Percentiles rank a stretch among this genome's conserved stretches.
Evolutionary conservation across 2,113 vertebrate genomes (phyloP).

Genomic region (Notarius lentiginosus): DNA sequence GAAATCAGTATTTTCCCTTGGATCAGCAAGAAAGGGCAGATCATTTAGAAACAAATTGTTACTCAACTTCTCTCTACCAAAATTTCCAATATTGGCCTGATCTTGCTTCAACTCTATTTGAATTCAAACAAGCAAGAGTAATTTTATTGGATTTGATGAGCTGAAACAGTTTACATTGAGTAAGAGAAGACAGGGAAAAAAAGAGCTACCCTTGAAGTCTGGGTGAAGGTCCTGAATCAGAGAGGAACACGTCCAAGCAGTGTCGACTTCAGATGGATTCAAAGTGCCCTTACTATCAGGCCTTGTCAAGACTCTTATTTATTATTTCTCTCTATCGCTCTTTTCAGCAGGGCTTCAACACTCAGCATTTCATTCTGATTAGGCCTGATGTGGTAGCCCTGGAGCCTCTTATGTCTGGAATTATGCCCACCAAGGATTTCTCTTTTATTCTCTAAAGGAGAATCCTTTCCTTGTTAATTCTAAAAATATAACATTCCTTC

Average conservation of each 20-base stretch:
- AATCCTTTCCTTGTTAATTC: too few relatives aligned
- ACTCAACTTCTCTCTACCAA: too few relatives aligned
- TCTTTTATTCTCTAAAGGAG: background rate
- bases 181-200: background rate
- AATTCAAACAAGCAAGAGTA: background rate
- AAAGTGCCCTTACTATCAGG: conserved; percentile 10
- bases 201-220: background rate
- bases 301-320: background rate
- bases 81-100: background rate
- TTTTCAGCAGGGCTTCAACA: background rate
- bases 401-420: background rate
- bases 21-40: background rate
- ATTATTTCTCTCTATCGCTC: background rate
- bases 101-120: background rate
- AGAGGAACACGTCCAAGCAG: background rate
- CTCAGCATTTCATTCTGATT: background rate
- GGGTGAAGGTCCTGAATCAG: conserved; percentile 8
- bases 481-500: background rate
- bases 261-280: background rate
- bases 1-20: background rate
- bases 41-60: background rate
- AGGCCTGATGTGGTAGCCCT: background rate
- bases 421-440: background rate
- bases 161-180: background rate
- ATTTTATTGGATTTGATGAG: background rate